Evolutionary conservation across 2,113 vertebrate genomes (phyloP), one percentile per base, ranked within the genome.

Genomic region (Archocentrus centrarchus): DNA sequence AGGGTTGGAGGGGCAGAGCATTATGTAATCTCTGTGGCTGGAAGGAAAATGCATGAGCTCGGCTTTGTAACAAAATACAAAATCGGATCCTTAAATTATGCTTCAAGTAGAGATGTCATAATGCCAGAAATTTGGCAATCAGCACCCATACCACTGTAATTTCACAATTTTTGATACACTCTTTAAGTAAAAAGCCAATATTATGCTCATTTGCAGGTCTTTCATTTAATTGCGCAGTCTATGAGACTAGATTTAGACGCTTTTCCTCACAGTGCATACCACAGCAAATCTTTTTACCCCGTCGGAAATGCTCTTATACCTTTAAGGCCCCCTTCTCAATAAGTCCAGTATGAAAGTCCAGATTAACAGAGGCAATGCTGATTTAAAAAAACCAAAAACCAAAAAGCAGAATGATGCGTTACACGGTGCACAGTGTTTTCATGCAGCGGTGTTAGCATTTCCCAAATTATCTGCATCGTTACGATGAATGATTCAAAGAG

Each of bases 21-120:
- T 91, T 89, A 87, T 89, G 77, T 87, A 91, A 91, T 83, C 35
- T 41, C 13, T 50, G 61, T 61, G 73, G 85, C 80, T 81, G 90
- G 59, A 61, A 86, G 64, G 68, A 84, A 77, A 7, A 75, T 64
- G 75, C 76, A 44, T 11, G 47, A 50, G 70, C 32, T 82, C 35
- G 6, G 68, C 53, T 86, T 76, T 80, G 64, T 58, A 53, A 64
- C 35, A 35, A 3, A 50, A 77, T 6, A 66, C 27, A 35, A 73
- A 27, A 44, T 57, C 77, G 27, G 41, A 62, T 70, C 35, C 18
- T 63, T 10, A 13, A 32, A 14, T 63, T 70, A 37, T 9, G 30
- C 30, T 30, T 61, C 27, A 55, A 35, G 15, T 8, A 50, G 32
- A 18, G 47, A 66, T 50, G 53, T 76, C 62, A 66, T 11, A 59